Base-by-base conservation (phyloP, 2,888 invertebrate genomes). In the Caenorhabditis panamensis region DNA sequence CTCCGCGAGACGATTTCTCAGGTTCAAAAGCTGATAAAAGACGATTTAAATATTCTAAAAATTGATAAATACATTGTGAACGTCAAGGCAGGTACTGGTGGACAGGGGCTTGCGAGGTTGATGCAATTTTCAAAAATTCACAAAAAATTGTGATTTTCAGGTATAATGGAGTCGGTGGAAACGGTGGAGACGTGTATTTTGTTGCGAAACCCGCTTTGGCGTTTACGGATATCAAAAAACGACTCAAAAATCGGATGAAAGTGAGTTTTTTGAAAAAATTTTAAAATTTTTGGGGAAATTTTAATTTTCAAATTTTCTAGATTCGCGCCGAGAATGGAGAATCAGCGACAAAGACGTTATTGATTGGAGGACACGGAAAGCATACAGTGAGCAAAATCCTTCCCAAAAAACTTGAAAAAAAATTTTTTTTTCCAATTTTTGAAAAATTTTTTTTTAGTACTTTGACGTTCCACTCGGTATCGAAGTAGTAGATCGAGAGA, bases 131-230 rank as follows among this genome's bases (percentile, higher is more conserved):
- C n/a, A n/a, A n/a, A n/a, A n/a, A n/a, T n/a, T n/a, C n/a, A n/a
- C n/a, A n/a, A n/a, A n/a, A n/a, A n/a, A n/a, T n/a, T n/a, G n/a
- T 11, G 11, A 24, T 20, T 76, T 76, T 31, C 58, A 87, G 89
- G 24, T 90, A 89, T 72, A 87, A 90, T 69, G 90, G 89, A 28
- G 72, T 88, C 51, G 90, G 90, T 16, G 90, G 90, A 16, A 59
- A 68, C 44, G 90, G 90, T 8, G 90, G 90, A 22, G 73, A 76
- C 49, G 84, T 90, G 1, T 87, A 82, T 58, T 77, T 88, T 26
- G 64, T 83, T 1, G 75, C 89, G 6, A 82, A 69, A 53, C 83
- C 80, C 3, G 77, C 81, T 22, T 64, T 88, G 53, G 73, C 86
- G 2, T 89, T 89, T 49, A 51, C 66, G 2, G 79, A 86, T 41